Percentiles rank a stretch among this genome's conserved stretches.
Evolutionary conservation across 2,113 vertebrate genomes (phyloP).

Genomic region (Thamnaconus septentrionalis): DNA sequence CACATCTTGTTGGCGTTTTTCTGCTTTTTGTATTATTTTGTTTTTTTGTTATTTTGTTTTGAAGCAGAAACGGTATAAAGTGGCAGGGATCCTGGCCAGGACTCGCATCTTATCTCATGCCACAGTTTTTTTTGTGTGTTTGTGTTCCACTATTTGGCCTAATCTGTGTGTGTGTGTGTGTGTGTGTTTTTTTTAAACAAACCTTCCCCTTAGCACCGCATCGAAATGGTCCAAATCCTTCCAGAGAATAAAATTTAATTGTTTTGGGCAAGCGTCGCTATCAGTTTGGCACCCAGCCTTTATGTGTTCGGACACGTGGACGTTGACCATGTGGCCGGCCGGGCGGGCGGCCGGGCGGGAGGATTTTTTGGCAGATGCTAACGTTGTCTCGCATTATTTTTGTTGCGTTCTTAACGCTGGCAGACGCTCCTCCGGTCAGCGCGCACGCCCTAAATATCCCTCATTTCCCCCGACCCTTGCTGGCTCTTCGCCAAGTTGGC

Average conservation of each 20-base stretch:
- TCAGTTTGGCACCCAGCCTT: not conserved
- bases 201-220: not conserved
- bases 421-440: slow-evolving; percentile 28
- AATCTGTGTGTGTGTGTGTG: too few relatives aligned
- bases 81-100: slow-evolving; percentile 6
- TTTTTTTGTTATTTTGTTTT: not conserved
- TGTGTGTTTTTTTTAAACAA: too few relatives aligned
- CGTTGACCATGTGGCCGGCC: slow-evolving; percentile 5
- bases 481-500: slow-evolving; percentile 7
- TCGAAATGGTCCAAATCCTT: not conserved
- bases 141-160: not conserved
- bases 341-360: not conserved
- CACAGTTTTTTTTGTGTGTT: not conserved
- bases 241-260: not conserved
- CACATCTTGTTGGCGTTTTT: slow-evolving; percentile 14
- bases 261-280: not conserved
- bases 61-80: slow-evolving; percentile 7
- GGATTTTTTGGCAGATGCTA: slow-evolving; percentile 31
- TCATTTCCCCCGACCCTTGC: slow-evolving; percentile 11
- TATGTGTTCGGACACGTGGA: not conserved
- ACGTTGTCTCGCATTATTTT: slow-evolving; percentile 25
- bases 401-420: slow-evolving; percentile 26
- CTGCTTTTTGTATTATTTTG: too few relatives aligned
- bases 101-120: not conserved
- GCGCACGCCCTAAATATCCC: slow-evolving; percentile 2